Evolutionary conservation across 2,888 invertebrate species (phyloP).

Genomic region (Malacosoma neustria): DNA sequence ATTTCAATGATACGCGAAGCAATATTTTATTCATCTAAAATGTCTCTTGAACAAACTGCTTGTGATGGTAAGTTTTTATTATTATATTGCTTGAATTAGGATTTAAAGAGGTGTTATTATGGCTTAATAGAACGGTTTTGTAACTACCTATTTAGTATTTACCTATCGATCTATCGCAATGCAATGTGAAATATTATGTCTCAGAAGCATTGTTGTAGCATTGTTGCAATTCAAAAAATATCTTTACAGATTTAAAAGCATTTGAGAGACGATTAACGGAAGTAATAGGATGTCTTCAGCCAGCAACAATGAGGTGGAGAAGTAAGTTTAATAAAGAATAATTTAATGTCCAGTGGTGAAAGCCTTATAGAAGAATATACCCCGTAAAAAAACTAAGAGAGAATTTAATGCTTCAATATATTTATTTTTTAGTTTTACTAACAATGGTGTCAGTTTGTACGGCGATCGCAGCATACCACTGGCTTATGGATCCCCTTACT

Average conservation of each 20-base stretch:
- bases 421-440: conserved; percentile 82
- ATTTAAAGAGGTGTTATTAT: background rate
- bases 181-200: too few species aligned
- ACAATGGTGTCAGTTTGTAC: conserved; percentile 91
- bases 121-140: too few species aligned
- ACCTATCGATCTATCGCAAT: too few species aligned
- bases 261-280: conserved; percentile 98
- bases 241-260: conserved; percentile 94
- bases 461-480: conserved; percentile 95
- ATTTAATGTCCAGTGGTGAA: too few species aligned
- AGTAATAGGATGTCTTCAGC: conserved; percentile 96
- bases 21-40: too few species aligned
- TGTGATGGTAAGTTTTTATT: conserved; percentile 83
- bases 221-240: too few species aligned
- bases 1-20: too few species aligned
- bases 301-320: conserved; percentile 96
- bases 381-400: too few species aligned
- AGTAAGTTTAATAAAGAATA: conserved; percentile 77
- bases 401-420: too few species aligned
- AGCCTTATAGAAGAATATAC: too few species aligned
- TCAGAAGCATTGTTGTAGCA: too few species aligned
- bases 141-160: too few species aligned
- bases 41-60: conserved; percentile 92
- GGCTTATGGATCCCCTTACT: conserved; percentile 95
- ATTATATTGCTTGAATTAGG: background rate